Evolutionary conservation across 2,113 vertebrate genomes (phyloP).

Genomic region (Alosa alosa): DNA sequence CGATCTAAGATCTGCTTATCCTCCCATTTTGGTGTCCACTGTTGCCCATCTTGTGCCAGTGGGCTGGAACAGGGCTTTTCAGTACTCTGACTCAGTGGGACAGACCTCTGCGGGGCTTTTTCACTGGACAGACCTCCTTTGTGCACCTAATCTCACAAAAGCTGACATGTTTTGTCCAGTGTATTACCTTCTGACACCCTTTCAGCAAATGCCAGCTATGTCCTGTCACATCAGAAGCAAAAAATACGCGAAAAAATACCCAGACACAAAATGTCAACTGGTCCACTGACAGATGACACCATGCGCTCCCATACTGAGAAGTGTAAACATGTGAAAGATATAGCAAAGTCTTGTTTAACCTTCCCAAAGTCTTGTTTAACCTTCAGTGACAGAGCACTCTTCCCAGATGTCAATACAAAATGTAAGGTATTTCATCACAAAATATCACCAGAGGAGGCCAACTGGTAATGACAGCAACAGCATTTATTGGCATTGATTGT

Average conservation of each 20-base stretch:
- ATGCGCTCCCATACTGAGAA: not conserved
- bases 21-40: constrained; percentile 23
- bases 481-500: not conserved
- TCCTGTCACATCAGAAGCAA: constrained; percentile 53
- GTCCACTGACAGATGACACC: not conserved
- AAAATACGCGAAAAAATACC: not conserved
- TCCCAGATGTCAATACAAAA: not conserved
- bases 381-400: not conserved
- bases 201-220: constrained; percentile 39
- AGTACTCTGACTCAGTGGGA: constrained; percentile 59
- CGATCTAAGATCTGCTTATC: constrained; percentile 34
- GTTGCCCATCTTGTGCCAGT: constrained; percentile 36
- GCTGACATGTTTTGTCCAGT: constrained; percentile 67
- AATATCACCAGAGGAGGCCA: not conserved
- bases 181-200: constrained; percentile 63
- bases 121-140: constrained; percentile 66
- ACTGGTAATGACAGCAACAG: not conserved
- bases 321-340: not conserved
- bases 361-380: not conserved
- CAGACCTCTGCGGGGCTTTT: constrained; percentile 50
- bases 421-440: not conserved
- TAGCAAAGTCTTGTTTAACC: not conserved
- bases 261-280: not conserved
- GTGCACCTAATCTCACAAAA: constrained; percentile 66
- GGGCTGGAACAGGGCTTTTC: constrained; percentile 33